Evolutionary conservation across 92 coral and sea anemone species (phyloP).

Genomic region (Phenganax marumi): DNA sequence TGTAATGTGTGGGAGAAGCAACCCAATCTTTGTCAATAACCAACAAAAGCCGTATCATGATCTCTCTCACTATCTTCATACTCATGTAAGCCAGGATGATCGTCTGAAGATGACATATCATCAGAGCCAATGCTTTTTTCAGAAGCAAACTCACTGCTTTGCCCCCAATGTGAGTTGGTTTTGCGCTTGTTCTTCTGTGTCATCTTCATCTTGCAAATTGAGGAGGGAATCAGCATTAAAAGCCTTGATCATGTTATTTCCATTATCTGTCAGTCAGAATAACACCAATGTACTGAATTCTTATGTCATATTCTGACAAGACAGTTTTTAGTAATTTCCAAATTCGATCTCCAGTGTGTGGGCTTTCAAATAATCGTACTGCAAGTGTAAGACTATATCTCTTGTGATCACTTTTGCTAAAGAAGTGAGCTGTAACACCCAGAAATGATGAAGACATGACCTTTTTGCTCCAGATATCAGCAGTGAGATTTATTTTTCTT

Average conservation of each 20-base stretch:
- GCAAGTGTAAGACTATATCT: conserved; percentile 10
- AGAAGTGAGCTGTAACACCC: background rate
- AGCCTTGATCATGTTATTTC: too few species aligned
- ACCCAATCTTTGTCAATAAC: background rate
- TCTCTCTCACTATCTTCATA: background rate
- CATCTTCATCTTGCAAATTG: background rate
- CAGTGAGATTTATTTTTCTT: background rate
- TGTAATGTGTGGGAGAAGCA: conserved; percentile 13
- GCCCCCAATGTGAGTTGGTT: background rate
- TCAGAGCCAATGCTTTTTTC: background rate
- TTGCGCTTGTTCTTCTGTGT: background rate
- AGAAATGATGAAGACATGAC: conserved; percentile 10
- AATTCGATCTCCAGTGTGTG: too few species aligned
- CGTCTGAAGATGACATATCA: background rate
- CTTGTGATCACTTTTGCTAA: conserved; percentile 2
- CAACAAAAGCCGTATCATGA: background rate
- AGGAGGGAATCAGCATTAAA: too few species aligned
- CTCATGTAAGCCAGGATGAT: background rate
- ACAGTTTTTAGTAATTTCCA: too few species aligned
- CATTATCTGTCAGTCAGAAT: too few species aligned
- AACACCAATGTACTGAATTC: too few species aligned
- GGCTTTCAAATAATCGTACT: background rate
- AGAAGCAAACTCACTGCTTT: background rate
- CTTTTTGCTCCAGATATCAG: conserved; percentile 12
- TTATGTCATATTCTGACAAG: too few species aligned